phyloP scores from a whole-genome alignment of 1,140 invertebrate species.

The Tribolium madens region DNA sequence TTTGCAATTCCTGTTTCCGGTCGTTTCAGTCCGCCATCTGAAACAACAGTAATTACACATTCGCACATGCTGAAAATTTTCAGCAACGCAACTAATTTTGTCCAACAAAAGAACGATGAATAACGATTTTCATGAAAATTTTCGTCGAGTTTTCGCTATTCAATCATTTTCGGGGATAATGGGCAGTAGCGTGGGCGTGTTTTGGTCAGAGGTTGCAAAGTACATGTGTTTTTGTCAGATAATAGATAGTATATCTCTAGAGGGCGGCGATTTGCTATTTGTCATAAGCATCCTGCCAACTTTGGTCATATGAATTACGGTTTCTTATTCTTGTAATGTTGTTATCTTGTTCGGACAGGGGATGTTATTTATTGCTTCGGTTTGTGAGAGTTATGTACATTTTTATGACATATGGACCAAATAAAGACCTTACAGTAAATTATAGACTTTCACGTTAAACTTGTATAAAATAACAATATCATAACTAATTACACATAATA shows the following conservation, averaged over 20 bases:
- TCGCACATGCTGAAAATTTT: background rate
- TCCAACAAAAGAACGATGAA: too few species aligned
- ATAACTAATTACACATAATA: too few species aligned
- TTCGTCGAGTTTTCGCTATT: conserved; percentile 1
- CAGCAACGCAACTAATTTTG: background rate
- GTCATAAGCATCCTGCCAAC: conserved; percentile 56
- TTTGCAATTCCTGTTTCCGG: conserved; percentile 45
- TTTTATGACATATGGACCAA: conserved; percentile 31
- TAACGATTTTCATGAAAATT: conserved; percentile 1
- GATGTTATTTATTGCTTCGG: conserved; percentile 51
- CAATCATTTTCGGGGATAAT: conserved; percentile 16
- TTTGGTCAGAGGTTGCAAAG: conserved; percentile 53
- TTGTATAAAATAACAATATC: background rate
- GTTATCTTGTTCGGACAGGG: conserved; percentile 52
- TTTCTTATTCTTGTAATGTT: conserved; percentile 50
- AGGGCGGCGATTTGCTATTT: conserved; percentile 56
- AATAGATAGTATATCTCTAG: conserved; percentile 60
- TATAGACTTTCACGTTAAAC: background rate
- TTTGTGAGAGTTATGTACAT: conserved; percentile 38
- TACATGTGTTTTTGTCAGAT: conserved; percentile 61
- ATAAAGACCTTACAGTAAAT: conserved; percentile 8
- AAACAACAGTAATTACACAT: background rate
- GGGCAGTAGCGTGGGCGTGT: conserved; percentile 49
- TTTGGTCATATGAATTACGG: conserved; percentile 50
- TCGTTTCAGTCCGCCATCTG: conserved; percentile 17